These are phyloP conservation scores for Naja naja DNA, from an alignment of 2,113 vertebrate species.

Conservation along the genomic window DNA sequence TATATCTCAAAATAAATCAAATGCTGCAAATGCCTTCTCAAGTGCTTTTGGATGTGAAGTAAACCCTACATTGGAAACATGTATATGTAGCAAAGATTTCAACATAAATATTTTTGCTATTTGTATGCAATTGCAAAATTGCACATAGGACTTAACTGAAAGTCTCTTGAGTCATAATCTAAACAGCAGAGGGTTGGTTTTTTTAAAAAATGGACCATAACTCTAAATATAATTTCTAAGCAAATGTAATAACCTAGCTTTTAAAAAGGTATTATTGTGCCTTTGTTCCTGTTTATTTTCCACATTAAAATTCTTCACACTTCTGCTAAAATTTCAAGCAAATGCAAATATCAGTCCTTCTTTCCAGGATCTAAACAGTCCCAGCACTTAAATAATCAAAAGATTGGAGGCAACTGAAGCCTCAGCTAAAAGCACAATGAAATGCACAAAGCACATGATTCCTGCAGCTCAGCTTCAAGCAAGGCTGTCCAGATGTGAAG, in stretches of 20 bases:
- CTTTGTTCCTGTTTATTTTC: not conserved
- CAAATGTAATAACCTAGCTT: not conserved
- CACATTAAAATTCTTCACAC: not conserved
- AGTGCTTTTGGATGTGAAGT: not conserved
- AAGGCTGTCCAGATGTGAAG: not conserved
- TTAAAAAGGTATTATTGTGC: not conserved
- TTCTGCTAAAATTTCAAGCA: not conserved
- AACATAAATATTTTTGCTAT: not conserved
- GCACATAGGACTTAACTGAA: not conserved
- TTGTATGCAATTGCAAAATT: not conserved
- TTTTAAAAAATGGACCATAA: not conserved
- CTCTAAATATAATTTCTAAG: not conserved
- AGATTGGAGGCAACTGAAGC: not conserved
- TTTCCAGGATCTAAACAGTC: not conserved
- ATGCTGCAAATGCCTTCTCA: not conserved
- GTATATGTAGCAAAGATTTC: not conserved
- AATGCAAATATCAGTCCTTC: not conserved
- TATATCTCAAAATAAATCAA: not conserved
- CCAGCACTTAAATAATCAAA: not conserved
- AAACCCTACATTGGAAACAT: not conserved
- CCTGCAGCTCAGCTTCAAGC: not conserved
- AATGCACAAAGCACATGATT: not conserved
- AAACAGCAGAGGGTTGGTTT: not conserved
- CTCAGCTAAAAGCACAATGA: not conserved
- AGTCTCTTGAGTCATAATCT: not conserved